These are phyloP conservation scores for Limnephilus marmoratus DNA, from an alignment of 2,888 invertebrate genomes.

Conservation along the genomic window DNA sequence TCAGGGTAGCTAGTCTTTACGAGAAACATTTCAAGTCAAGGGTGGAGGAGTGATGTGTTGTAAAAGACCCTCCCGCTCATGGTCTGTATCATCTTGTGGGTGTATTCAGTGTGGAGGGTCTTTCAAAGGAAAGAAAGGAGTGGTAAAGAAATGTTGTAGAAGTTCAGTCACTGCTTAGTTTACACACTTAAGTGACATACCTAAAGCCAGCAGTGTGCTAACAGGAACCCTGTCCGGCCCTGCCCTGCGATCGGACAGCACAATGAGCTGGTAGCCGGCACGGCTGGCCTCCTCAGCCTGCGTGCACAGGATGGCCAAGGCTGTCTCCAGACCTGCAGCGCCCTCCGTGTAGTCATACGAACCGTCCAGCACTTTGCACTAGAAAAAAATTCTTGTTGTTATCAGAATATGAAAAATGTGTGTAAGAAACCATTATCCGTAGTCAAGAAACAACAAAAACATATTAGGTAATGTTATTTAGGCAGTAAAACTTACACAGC, in stretches of 20 bases:
- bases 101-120: neutral
- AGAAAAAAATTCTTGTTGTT: slow-evolving; percentile 53
- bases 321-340: slow-evolving; percentile 84
- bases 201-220: slow-evolving; percentile 90
- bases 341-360: slow-evolving; percentile 90
- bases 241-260: slow-evolving; percentile 88
- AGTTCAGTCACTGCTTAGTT: neutral
- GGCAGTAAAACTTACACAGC: too few species aligned
- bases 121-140: neutral
- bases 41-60: neutral
- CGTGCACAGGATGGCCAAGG: slow-evolving; percentile 87
- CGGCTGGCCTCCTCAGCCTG: slow-evolving; percentile 90
- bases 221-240: slow-evolving; percentile 83
- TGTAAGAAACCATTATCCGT: neutral
- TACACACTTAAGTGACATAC: slow-evolving; percentile 66
- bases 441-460: too few species aligned
- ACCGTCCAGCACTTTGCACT: slow-evolving; percentile 90
- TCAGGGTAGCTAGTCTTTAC: neutral
- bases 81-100: too few species aligned
- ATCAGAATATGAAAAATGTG: neutral
- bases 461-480: neutral
- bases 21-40: neutral
- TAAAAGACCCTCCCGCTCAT: neutral
- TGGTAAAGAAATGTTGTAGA: neutral
- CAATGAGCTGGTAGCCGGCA: slow-evolving; percentile 88